Percentiles rank a stretch among this genome's conserved stretches.
These are phyloP conservation scores for Dendrocopos noguchii DNA, from an alignment of 2,113 vertebrate species.

Conservation along the genomic window DNA sequence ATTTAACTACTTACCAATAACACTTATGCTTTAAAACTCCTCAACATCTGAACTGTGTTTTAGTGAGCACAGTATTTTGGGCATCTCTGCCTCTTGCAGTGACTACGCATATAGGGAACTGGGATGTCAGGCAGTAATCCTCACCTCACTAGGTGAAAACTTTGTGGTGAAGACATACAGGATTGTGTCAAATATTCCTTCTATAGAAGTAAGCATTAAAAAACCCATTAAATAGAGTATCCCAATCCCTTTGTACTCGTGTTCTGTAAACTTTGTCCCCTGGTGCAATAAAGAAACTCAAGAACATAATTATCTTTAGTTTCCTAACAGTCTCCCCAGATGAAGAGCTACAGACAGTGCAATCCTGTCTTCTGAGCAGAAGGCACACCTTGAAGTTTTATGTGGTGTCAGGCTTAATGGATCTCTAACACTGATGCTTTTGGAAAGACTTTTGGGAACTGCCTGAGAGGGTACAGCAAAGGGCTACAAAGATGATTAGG, in stretches of 20 bases:
- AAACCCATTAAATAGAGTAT: not conserved
- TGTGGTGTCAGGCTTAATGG: not conserved
- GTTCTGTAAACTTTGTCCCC: not conserved
- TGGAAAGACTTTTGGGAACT: not conserved
- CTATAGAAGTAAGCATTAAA: not conserved
- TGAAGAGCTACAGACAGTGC: not conserved
- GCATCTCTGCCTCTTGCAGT: not conserved
- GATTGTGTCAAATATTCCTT: not conserved
- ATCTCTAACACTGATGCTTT: not conserved
- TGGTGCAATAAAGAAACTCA: not conserved
- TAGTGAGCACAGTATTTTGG: not conserved
- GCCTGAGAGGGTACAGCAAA: no score
- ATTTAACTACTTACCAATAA: not conserved
- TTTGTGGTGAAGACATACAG: not conserved
- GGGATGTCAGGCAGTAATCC: not conserved
- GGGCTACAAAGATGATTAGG: no score
- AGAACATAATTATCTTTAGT: not conserved
- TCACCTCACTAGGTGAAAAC: not conserved
- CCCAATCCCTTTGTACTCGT: not conserved
- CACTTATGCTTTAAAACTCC: not conserved
- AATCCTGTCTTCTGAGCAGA: not conserved
- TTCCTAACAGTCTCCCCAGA: not conserved
- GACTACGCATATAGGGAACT: not conserved
- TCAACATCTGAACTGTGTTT: not conserved
- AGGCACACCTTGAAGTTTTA: not conserved